Evolutionary conservation across 2,113 vertebrate species (phyloP).

Genomic region (Potamarius usumacintae): DNA sequence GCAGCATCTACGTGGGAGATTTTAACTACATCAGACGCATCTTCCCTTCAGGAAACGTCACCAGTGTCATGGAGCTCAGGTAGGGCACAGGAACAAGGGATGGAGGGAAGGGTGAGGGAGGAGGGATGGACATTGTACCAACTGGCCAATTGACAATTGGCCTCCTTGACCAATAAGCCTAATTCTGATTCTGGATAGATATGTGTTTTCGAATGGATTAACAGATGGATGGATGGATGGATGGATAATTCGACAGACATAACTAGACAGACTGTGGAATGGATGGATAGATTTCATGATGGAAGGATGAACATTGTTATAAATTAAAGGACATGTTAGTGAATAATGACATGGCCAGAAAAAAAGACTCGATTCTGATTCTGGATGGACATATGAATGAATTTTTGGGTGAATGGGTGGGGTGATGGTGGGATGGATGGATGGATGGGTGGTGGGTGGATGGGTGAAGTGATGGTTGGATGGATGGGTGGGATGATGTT

Average conservation of each 20-base stretch:
- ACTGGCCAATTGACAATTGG: neutral
- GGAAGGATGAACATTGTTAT: neutral
- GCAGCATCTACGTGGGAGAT: slow-evolving; percentile 95
- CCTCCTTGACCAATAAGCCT: neutral
- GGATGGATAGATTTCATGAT: neutral
- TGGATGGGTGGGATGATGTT: neutral
- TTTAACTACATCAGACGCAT: slow-evolving; percentile 98
- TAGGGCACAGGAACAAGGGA: slow-evolving; percentile 58
- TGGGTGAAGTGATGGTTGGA: neutral
- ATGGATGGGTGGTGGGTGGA: neutral
- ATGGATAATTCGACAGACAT: too few relatives aligned
- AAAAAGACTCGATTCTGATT: too few relatives aligned
- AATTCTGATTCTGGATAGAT: neutral
- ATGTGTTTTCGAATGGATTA: neutral
- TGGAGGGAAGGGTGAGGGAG: neutral
- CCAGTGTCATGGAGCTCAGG: slow-evolving; percentile 96
- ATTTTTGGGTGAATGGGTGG: neutral
- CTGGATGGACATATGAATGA: neutral
- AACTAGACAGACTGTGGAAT: neutral
- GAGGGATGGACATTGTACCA: neutral
- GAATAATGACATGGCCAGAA: too few relatives aligned
- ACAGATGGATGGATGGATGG: neutral
- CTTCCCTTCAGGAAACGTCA: slow-evolving; percentile 96
- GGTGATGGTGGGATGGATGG: neutral
- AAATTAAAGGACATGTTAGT: too few relatives aligned